Evolutionary conservation across 2,888 invertebrate species (phyloP).

Genomic region (Drosophila demipolita): DNA sequence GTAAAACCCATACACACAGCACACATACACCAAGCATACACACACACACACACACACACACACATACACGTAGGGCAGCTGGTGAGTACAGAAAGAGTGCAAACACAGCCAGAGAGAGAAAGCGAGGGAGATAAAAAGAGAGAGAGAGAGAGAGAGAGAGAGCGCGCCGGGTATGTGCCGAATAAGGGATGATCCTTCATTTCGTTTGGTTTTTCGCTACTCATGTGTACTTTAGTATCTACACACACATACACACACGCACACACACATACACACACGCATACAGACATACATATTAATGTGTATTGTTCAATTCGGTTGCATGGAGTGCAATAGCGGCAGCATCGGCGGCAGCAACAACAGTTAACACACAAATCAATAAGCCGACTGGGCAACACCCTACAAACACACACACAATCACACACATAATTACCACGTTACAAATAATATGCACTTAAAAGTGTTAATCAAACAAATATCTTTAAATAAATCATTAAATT

Average conservation of each 20-base stretch:
- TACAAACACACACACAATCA: conserved; percentile 21
- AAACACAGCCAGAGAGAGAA: conserved; percentile 21
- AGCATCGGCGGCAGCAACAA: conserved; percentile 41
- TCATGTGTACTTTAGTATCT: conserved; percentile 27
- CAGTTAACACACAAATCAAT: conserved; percentile 65
- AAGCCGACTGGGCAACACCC: conserved; percentile 74
- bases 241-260: conserved; percentile 16
- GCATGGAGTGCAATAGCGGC: conserved; percentile 65
- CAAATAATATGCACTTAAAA: not conserved
- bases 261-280: conserved; percentile 16
- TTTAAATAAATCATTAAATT: not conserved
- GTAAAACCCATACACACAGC: conserved; percentile 49
- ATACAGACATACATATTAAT: conserved; percentile 24
- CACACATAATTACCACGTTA: not conserved
- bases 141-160: conserved; percentile 29
- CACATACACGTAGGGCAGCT: conserved; percentile 55
- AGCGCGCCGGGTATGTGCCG: conserved; percentile 54
- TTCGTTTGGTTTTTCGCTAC: conserved; percentile 49
- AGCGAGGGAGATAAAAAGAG: conserved; percentile 16
- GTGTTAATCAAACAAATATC: not conserved
- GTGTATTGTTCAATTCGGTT: conserved; percentile 48
- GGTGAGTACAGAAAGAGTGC: conserved; percentile 74
- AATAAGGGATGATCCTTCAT: conserved; percentile 71
- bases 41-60: conserved; percentile 27
- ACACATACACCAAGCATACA: conserved; percentile 20